Conservation (phyloP, 2,797 vertebrate species). For the Lacerta bilineata region DNA sequence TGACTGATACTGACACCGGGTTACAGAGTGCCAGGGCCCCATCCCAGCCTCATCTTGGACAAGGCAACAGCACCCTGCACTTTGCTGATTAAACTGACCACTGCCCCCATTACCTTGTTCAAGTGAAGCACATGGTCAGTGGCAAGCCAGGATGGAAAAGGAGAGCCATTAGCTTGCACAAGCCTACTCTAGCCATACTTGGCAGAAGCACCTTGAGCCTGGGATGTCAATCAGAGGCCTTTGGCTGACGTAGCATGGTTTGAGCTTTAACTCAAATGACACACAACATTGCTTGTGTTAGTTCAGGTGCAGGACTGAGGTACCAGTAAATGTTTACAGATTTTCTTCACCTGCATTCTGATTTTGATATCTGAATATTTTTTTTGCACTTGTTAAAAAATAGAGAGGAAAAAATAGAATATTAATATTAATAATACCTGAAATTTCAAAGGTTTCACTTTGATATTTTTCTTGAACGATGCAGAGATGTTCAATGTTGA, state of each 20-base stretch:
- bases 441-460: not conserved
- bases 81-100: too few relatives aligned
- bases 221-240: too few relatives aligned
- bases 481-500: not conserved
- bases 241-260: not conserved
- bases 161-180: not conserved
- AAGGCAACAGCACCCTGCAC: not conserved
- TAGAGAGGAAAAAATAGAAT: too few relatives aligned
- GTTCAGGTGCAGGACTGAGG: not conserved
- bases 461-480: not conserved
- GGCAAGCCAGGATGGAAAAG: not conserved
- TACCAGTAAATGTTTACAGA: not conserved
- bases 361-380: not conserved
- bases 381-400: not conserved
- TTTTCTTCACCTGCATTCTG: conserved; percentile 6
- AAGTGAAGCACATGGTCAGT: not conserved
- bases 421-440: not conserved
- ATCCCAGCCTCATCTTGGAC: not conserved
- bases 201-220: not conserved
- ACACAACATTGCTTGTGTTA: not conserved
- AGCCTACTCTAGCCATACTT: not conserved
- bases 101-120: not conserved
- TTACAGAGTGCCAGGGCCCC: not conserved
- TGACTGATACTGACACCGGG: not conserved
- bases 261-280: not conserved